Conservation (phyloP, 2,113 vertebrate species). For the Gadus macrocephalus region DNA sequence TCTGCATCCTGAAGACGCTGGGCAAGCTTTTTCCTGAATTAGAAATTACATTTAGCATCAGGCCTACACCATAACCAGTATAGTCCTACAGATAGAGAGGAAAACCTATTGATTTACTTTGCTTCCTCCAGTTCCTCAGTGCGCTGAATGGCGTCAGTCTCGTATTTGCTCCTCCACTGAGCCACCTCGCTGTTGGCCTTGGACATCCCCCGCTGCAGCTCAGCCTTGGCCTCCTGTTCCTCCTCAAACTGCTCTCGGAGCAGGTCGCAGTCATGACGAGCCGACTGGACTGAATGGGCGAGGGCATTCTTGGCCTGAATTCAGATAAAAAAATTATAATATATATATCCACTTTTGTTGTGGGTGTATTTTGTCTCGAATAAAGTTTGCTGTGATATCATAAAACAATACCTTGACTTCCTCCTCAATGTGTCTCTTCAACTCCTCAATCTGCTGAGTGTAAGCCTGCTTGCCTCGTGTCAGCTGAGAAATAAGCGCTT, state of each 20-base stretch:
- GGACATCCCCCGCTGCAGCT: slow-evolving; percentile 65
- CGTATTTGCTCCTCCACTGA: slow-evolving; percentile 74
- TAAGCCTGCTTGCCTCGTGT: slow-evolving; percentile 77
- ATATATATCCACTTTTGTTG: no score
- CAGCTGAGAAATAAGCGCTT: slow-evolving; percentile 77
- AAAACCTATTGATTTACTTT: slow-evolving; percentile 47
- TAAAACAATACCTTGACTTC: slow-evolving; percentile 66
- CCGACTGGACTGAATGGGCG: slow-evolving; percentile 75
- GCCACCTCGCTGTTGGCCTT: slow-evolving; percentile 73
- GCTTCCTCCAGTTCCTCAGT: slow-evolving; percentile 76
- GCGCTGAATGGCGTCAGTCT: slow-evolving; percentile 72
- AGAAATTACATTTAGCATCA: not conserved
- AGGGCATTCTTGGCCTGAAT: slow-evolving; percentile 82
- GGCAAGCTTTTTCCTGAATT: slow-evolving; percentile 66
- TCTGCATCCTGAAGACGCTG: slow-evolving; percentile 72
- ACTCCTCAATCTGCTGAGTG: slow-evolving; percentile 80
- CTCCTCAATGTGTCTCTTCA: slow-evolving; percentile 81
- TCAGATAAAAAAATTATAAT: not conserved
- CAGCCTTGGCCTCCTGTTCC: slow-evolving; percentile 74
- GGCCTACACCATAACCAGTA: not conserved
- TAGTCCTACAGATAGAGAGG: not conserved
- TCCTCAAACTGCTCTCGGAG: slow-evolving; percentile 81
- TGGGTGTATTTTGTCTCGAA: not conserved
- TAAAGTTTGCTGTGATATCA: not conserved
- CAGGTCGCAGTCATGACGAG: slow-evolving; percentile 72